Conservation (phyloP, 2,797 vertebrate genomes). For the Thripadectes ignobilis region DNA sequence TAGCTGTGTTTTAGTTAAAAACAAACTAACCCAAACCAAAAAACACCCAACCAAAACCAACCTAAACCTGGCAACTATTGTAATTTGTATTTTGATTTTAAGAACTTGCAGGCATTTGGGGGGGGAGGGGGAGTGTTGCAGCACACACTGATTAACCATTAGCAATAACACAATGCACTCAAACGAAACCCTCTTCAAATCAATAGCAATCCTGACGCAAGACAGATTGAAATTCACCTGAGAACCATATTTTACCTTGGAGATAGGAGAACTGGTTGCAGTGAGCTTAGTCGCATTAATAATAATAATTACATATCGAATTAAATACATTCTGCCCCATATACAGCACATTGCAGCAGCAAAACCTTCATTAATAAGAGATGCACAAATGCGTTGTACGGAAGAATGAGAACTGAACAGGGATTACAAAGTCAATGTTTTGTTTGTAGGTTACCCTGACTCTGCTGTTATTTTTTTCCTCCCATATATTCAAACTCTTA, state of each 20-base stretch:
- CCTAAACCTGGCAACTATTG: background rate
- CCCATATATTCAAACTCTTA: background rate
- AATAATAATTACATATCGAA: background rate
- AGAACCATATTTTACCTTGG: background rate
- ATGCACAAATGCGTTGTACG: background rate
- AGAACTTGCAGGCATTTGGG: background rate
- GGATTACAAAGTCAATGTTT: background rate
- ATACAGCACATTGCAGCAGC: background rate
- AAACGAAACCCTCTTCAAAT: background rate
- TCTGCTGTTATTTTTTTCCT: background rate
- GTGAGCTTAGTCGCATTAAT: background rate
- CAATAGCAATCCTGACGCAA: background rate
- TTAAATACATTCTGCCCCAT: background rate
- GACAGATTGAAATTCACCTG: slow-evolving; percentile 17
- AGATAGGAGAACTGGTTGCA: slow-evolving; percentile 2
- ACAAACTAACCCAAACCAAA: background rate
- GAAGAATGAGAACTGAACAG: background rate
- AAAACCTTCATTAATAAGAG: slow-evolving; percentile 26
- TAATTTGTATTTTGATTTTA: background rate
- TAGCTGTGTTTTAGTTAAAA: background rate
- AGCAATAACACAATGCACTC: background rate
- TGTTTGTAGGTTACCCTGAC: background rate
- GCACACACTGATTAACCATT: background rate
- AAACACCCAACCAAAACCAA: background rate
- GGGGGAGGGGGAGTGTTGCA: background rate